phyloP scores from a whole-genome alignment of 2,888 invertebrate genomes.

The Temnothorax ravouxi region DNA sequence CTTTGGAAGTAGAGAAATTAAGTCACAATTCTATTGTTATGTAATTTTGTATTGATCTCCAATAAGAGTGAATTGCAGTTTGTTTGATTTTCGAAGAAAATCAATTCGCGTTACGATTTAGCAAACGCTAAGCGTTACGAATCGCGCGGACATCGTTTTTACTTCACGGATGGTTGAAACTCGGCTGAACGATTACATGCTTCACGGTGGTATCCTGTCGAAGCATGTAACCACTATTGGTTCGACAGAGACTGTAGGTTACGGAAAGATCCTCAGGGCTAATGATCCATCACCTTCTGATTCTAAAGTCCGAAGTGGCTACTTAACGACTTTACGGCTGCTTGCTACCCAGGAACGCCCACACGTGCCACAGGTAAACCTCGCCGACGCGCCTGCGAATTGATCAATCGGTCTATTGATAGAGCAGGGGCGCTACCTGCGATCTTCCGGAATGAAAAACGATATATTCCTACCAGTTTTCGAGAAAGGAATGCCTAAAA shows the following conservation, averaged over 20 bases:
- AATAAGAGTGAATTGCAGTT: background rate
- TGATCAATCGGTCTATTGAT: slow-evolving; percentile 72
- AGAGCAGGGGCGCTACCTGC: slow-evolving; percentile 66
- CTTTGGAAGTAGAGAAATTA: background rate
- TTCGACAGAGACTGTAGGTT: slow-evolving; percentile 56
- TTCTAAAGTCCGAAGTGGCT: slow-evolving; percentile 70
- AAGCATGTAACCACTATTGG: slow-evolving; percentile 46
- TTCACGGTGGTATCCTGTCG: slow-evolving; percentile 43
- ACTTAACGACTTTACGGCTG: slow-evolving; percentile 75
- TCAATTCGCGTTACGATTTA: slow-evolving; percentile 40
- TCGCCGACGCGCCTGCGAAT: slow-evolving; percentile 66
- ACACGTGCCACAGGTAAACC: slow-evolving; percentile 75
- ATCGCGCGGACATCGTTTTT: slow-evolving; percentile 33
- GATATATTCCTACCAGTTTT: slow-evolving; percentile 38
- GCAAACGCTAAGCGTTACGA: slow-evolving; percentile 43
- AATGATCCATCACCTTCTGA: slow-evolving; percentile 74
- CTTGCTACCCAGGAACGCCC: slow-evolving; percentile 74
- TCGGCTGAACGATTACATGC: slow-evolving; percentile 39
- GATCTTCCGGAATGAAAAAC: slow-evolving; percentile 50
- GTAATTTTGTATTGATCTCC: background rate
- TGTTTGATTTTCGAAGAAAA: slow-evolving; percentile 15
- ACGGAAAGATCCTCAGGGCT: slow-evolving; percentile 66
- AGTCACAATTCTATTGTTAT: background rate
- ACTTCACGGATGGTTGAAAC: slow-evolving; percentile 44
- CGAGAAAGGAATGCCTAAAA: background rate